These are phyloP conservation scores for Apodemia arnacis DNA, from an alignment of 2,888 invertebrate species.

Conservation along the genomic window DNA sequence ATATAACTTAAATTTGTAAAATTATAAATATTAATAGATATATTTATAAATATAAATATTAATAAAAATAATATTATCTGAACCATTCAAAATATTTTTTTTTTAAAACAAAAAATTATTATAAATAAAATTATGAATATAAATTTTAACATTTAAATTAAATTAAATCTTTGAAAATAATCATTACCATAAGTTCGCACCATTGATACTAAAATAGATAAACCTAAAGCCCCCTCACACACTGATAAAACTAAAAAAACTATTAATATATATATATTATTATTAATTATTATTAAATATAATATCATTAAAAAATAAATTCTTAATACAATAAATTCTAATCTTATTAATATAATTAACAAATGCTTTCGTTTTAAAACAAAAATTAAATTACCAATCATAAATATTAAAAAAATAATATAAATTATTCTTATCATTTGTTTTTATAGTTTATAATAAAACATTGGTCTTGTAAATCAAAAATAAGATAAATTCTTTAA, in stretches of 20 bases:
- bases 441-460: constrained; percentile 95
- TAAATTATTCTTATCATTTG: constrained; percentile 91
- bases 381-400: not conserved
- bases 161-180: constrained; percentile 94
- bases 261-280: constrained; percentile 93
- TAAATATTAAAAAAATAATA: constrained; percentile 53
- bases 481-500: constrained; percentile 90
- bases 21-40: constrained; percentile 89
- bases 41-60: constrained; percentile 92
- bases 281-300: constrained; percentile 90
- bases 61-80: constrained; percentile 92
- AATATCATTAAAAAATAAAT: constrained; percentile 92
- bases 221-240: constrained; percentile 95
- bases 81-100: constrained; percentile 93
- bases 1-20: constrained; percentile 91
- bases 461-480: not conserved
- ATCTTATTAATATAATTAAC: constrained; percentile 90
- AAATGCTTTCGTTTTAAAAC: constrained; percentile 93
- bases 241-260: constrained; percentile 91
- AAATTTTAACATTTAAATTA: constrained; percentile 94
- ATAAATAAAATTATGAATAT: constrained; percentile 92
- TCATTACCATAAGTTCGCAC: constrained; percentile 89
- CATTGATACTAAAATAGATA: constrained; percentile 95
- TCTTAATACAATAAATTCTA: constrained; percentile 93
- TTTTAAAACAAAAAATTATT: constrained; percentile 92